phyloP scores from a whole-genome alignment of 2,113 vertebrate species.

The Phylloscopus whistleri region DNA sequence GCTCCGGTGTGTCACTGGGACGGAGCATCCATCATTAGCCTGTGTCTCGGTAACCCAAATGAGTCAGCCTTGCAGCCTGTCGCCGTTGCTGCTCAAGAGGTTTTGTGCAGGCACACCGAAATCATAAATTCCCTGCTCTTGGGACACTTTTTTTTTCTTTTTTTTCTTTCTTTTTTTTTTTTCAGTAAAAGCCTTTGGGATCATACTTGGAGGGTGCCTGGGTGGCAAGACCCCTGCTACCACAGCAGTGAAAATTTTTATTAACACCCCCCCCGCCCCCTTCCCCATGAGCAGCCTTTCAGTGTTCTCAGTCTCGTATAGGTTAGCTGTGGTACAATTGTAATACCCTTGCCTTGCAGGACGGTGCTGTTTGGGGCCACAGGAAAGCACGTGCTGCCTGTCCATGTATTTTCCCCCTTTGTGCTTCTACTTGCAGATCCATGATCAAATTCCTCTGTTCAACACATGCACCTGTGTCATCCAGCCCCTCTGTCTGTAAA shows the following conservation, averaged over 20 bases:
- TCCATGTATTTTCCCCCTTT: not conserved
- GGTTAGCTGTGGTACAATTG: accelerated
- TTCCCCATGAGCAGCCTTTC: not conserved
- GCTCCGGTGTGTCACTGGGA: not conserved
- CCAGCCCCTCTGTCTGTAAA: not conserved
- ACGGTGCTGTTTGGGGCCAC: accelerated
- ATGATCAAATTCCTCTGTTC: not conserved
- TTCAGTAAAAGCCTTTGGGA: not conserved
- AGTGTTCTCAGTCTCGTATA: accelerated
- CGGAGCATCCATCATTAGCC: not conserved
- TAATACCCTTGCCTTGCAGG: not conserved
- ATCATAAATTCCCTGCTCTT: not conserved
- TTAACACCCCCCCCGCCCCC: accelerated
- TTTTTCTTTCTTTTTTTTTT: not conserved
- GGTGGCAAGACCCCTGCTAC: not conserved
- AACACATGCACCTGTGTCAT: not conserved
- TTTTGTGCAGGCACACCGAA: not conserved
- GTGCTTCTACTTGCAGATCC: not conserved
- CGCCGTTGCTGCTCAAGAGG: not conserved
- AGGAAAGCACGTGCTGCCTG: not conserved
- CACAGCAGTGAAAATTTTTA: not conserved
- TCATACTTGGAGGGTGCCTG: accelerated
- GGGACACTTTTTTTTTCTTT: not conserved
- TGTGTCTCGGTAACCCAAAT: not conserved
- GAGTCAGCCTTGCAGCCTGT: not conserved